Evolutionary conservation across 2,113 vertebrate genomes (phyloP), one percentile per base, ranked within the genome.

Genomic region (Ovis canadensis): DNA sequence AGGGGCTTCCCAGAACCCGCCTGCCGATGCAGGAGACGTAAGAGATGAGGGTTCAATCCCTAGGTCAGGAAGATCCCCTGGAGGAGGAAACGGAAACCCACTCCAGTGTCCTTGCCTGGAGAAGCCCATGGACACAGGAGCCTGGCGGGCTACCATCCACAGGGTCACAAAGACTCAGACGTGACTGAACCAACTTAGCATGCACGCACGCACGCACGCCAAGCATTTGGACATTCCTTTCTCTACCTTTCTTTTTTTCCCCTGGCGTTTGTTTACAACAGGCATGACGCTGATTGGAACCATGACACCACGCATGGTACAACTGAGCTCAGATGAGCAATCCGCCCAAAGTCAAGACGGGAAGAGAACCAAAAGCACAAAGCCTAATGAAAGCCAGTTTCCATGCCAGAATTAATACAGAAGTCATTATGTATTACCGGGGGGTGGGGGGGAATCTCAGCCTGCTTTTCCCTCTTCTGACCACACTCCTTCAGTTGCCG

Each of bases 131-230:
- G 64, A 21, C 64, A 71, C 64, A 71, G n/a, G n/a, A 11, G 64
- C 9, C n/a, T 71, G 64, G 64, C 4, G 1, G 64, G 4, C n/a
- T 36, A 36, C n/a, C 8, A 8, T 71, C 64, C 64, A 71, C 1
- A 71, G 17, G 64, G 17, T 71, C 64, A 71, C 64, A 36, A 71
- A 71, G 17, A 21, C 1, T 9, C 17, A 1, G 64, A 36, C n/a
- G 0, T 19, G 62, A 19, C 3, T 19, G 64, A 71, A 36, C 9
- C 17, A 0, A 71, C 64, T 71, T 71, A 21, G 64, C n/a, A 36
- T 19, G n/a, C 62, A n/a, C 7, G 7, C 33, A 64, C 3, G 0
- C 7, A 9, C 5, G 62, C 45, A 45, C 0, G 45, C 9, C 0
- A 36, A 71, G 17, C 64, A 36, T 21, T 19, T 67, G 64, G 33